Conservation (phyloP, 1,140 invertebrate species). For the Aphelenchoides besseyi region DNA sequence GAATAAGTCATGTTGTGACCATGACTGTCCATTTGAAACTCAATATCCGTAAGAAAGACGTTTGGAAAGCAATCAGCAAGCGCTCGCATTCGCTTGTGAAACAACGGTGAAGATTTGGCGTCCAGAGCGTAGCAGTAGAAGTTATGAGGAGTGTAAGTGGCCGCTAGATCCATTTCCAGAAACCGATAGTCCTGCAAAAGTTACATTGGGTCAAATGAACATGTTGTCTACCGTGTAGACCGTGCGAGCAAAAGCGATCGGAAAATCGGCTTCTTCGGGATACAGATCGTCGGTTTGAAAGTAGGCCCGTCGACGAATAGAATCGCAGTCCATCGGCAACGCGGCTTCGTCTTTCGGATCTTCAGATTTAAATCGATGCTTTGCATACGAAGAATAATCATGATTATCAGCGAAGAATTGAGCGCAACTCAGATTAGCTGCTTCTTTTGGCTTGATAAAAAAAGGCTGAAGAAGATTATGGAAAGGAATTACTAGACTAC, state of each 20-base stretch:
- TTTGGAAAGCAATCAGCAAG: constrained; percentile 38
- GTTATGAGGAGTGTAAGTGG: constrained; percentile 36
- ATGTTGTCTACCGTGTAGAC: constrained; percentile 9
- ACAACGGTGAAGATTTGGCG: constrained; percentile 25
- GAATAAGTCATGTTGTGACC: constrained; percentile 34
- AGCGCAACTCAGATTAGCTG: not conserved
- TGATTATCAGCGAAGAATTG: not conserved
- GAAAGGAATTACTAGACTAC: too few relatives aligned
- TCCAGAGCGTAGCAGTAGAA: constrained; percentile 43
- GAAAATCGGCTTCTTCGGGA: constrained; percentile 9
- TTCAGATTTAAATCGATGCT: not conserved
- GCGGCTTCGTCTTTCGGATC: constrained; percentile 1
- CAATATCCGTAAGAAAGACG: constrained; percentile 23
- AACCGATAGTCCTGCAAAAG: constrained; percentile 39
- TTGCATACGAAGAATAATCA: not conserved
- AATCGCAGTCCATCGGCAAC: constrained; percentile 11
- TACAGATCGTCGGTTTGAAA: not conserved
- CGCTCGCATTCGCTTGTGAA: constrained; percentile 29
- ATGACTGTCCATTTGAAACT: constrained; percentile 25
- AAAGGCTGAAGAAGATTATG: too few relatives aligned
- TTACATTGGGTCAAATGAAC: constrained; percentile 22
- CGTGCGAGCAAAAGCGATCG: constrained; percentile 8
- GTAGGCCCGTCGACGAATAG: not conserved
- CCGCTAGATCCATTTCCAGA: constrained; percentile 37
- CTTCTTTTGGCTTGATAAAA: not conserved